Evolutionary conservation across 2,888 invertebrate species (phyloP), one percentile per base, ranked within the genome.

Genomic region (Chloroclysta siterata): DNA sequence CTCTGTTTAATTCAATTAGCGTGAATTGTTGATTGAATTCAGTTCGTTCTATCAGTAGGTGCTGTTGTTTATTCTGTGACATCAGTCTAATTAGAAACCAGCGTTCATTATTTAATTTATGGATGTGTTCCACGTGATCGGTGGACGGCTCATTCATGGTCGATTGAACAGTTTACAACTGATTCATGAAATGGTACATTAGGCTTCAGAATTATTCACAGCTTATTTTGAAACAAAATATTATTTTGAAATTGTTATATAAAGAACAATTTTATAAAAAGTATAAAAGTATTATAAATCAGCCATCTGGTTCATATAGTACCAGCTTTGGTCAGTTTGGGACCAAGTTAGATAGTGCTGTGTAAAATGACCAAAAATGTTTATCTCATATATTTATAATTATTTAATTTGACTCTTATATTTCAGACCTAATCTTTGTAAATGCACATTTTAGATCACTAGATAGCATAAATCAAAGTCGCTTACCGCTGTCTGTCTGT

Each of bases 21-120:
- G 60, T 63, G 63, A 63, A 66, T 67, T 50, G 71, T 66, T 68
- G 67, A 71, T 69, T 71, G 62, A 69, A 66, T 66, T 51, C 44
- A 60, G 61, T 59, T 62, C 62, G 60, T 68, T 62, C 57, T 64
- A 44, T 60, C 28, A 53, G 42, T 48, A 22, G 14, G 10, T 13
- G 5, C 46, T 54, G 14, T 55, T 46, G 28, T 33, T 44, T 63
- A 53, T 51, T 63, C 63, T 55, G 63, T 59, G 58, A 46, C 15
- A 5, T 36, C 57, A 22, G 47, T 50, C 59, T 70, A 67, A 70
- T 68, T 62, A 66, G 60, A 59, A 53, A 51, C 55, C 33, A 33
- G 52, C 54, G 54, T 63, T 60, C 36, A 52, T 63, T 57, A 65
- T 61, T 58, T 53, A 62, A 64, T 70, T 62, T 65, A 47, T 36